Evolutionary conservation across 2,888 invertebrate genomes (phyloP).

Genomic region (Epinotia brunnichana): DNA sequence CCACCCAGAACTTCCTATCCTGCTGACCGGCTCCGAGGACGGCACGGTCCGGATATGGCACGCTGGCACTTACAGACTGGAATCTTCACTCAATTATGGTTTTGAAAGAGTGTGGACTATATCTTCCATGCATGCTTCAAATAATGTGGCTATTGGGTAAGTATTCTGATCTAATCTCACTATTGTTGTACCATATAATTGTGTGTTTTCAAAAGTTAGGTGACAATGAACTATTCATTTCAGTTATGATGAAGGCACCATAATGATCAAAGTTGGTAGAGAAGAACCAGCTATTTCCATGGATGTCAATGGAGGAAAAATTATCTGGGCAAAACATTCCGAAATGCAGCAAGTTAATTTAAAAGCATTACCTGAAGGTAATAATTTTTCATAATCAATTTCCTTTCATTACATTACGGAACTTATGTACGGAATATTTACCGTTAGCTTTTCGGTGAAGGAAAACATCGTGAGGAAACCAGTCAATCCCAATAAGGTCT

Average conservation of each 20-base stretch:
- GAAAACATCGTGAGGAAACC: too few species aligned
- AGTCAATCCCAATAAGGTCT: too few species aligned
- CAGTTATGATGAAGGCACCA: conserved; percentile 97
- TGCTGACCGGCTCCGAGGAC: conserved; percentile 98
- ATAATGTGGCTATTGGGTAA: conserved; percentile 96
- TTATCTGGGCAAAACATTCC: conserved; percentile 99
- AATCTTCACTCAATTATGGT: conserved; percentile 98
- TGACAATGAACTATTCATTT: conserved; percentile 11
- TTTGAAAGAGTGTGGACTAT: conserved; percentile 99
- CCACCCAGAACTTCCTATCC: conserved; percentile 98
- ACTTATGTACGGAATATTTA: too few species aligned
- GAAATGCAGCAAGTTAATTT: conserved; percentile 98
- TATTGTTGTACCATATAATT: conserved; percentile 7
- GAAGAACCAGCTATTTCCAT: conserved; percentile 99
- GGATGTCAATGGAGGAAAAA: conserved; percentile 99
- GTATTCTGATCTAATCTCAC: conserved; percentile 46
- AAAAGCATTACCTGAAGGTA: conserved; percentile 91
- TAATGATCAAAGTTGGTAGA: conserved; percentile 97
- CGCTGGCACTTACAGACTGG: conserved; percentile 98
- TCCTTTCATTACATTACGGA: conserved; percentile 14
- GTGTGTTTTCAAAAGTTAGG: neutral
- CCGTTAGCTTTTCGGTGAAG: too few species aligned
- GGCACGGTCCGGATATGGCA: conserved; percentile 99
- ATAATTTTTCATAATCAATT: conserved; percentile 42
- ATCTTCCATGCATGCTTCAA: conserved; percentile 95